A percentile compares a stretch with the other conserved stretches of the same genome.
phyloP scores from a whole-genome alignment of 2,888 invertebrate species.

The Troilus luridus region DNA sequence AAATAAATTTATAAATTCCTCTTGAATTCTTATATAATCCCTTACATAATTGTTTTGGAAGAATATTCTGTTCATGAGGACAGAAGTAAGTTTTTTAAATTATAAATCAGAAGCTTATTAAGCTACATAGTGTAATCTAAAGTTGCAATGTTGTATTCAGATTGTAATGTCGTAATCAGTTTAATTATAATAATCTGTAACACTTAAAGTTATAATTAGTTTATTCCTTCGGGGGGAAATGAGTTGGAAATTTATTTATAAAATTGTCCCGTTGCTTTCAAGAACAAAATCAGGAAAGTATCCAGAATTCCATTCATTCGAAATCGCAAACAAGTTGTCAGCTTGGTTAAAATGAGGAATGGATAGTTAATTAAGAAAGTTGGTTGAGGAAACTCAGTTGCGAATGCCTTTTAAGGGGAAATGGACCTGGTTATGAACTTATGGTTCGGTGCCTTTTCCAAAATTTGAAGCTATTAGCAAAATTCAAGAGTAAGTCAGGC shows the following conservation, averaged over 20 bases:
- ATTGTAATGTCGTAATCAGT: no score
- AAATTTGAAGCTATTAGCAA: background rate
- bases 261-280: background rate
- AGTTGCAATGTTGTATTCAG: no score
- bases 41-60: no score
- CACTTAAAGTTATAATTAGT: no score
- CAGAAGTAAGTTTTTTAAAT: no score
- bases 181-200: no score
- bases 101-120: no score
- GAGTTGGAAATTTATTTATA: background rate
- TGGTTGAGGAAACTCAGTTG: conserved; percentile 17
- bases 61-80: no score
- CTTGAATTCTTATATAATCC: no score
- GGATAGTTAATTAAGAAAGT: conserved; percentile 38
- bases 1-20: no score
- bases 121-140: no score
- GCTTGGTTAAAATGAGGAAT: background rate
- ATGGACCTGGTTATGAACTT: conserved; percentile 28
- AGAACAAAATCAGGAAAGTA: background rate
- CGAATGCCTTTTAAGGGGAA: conserved; percentile 24
- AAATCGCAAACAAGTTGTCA: conserved; percentile 25
- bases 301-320: background rate
- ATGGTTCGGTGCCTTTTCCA: conserved; percentile 4
- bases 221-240: background rate
- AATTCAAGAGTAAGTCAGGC: background rate